phyloP scores from a whole-genome alignment of 2,888 invertebrate genomes.

The Drosophila picticornis region DNA sequence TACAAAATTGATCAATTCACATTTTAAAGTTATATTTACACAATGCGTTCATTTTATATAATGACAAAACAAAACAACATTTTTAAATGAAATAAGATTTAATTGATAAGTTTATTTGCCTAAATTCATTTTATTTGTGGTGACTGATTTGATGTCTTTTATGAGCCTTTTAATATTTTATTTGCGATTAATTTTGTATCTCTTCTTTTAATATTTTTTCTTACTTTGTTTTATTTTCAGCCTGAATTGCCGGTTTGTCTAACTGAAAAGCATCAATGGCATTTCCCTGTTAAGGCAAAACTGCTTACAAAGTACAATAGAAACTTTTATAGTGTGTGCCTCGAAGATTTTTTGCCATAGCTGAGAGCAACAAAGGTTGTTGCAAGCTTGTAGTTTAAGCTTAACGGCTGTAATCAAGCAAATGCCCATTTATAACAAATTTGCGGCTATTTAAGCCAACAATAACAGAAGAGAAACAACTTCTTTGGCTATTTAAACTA shows the following conservation, averaged over 20 bases:
- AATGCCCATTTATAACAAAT: conserved; percentile 42
- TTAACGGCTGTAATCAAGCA: not conserved
- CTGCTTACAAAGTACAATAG: not conserved
- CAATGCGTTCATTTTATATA: not conserved
- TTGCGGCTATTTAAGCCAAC: conserved; percentile 51
- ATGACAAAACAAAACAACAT: not conserved
- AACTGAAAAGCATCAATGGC: not conserved
- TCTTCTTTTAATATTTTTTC: not conserved
- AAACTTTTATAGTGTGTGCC: not conserved
- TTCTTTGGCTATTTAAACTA: conserved; percentile 67
- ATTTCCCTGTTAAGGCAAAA: not conserved
- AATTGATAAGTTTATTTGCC: not conserved
- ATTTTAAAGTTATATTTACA: not conserved
- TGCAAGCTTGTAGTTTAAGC: not conserved
- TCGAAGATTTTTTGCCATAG: not conserved
- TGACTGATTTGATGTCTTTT: not conserved
- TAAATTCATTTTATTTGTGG: not conserved
- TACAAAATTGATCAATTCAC: not conserved
- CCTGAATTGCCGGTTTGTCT: not conserved
- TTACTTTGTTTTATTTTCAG: not conserved
- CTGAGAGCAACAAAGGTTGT: not conserved
- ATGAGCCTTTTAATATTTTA: not conserved
- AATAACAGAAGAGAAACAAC: conserved; percentile 37
- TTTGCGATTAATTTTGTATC: not conserved
- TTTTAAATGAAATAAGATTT: rapidly evolving